These are phyloP conservation scores for Sphaeridia pumilis DNA, from an alignment of 2,888 invertebrate species.

Conservation along the genomic window DNA sequence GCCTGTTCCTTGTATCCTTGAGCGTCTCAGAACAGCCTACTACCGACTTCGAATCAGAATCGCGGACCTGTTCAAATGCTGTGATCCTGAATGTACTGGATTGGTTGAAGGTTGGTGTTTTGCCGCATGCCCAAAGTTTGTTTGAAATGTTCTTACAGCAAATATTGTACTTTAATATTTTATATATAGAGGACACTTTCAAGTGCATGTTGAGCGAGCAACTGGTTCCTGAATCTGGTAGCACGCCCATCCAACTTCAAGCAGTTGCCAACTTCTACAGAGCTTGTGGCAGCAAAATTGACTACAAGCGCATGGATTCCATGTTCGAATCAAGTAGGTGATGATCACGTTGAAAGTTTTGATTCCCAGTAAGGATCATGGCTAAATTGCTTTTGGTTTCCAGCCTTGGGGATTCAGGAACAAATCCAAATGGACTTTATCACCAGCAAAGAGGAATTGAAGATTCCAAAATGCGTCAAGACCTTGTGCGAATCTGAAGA, in stretches of 20 bases:
- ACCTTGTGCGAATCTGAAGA: constrained; percentile 53
- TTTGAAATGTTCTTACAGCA: too few species aligned
- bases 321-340: constrained; percentile 35
- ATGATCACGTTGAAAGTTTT: too few species aligned
- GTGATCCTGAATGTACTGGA: constrained; percentile 32
- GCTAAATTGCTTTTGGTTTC: neutral
- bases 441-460: constrained; percentile 25
- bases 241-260: constrained; percentile 32
- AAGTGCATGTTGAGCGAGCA: constrained; percentile 32
- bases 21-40: constrained; percentile 34
- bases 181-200: constrained; percentile 28
- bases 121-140: too few species aligned
- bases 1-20: constrained; percentile 33
- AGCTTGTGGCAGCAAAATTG: constrained; percentile 33
- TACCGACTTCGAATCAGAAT: constrained; percentile 30
- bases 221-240: constrained; percentile 33
- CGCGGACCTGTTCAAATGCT: constrained; percentile 33
- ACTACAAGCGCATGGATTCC: constrained; percentile 33
- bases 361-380: too few species aligned
- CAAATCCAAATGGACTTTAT: constrained; percentile 34
- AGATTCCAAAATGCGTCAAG: constrained; percentile 42
- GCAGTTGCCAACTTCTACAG: constrained; percentile 34
- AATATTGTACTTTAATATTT: neutral
- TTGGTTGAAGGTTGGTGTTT: constrained; percentile 23
- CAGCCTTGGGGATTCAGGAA: constrained; percentile 34